Evolutionary conservation across 2,797 vertebrate genomes (phyloP), one percentile per base, ranked within the genome.

Genomic region (Hydrophis major): DNA sequence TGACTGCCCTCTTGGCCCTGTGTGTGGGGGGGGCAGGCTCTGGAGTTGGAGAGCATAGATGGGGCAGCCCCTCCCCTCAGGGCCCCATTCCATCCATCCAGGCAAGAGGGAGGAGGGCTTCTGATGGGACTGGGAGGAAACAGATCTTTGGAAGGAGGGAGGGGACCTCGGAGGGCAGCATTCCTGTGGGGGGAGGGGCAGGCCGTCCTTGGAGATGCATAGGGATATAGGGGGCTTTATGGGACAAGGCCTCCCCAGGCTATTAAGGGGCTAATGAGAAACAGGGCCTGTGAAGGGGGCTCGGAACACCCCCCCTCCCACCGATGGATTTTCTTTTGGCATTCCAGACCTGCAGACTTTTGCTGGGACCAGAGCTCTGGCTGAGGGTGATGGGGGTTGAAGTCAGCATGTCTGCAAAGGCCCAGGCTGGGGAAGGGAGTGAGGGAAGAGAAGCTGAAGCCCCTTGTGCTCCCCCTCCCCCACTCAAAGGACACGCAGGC

Each of bases 41-140:
- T 78, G 69, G 69, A 78, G 32, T 8, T 8, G 32, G 32, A 78
- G 69, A 32, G 32, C 0, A 1, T 3, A 78, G 32, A 27, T 4
- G 10, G 42, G 0, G 22, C 27, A 27, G 4, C 42, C 42, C 89
- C 42, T 61, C 11, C 61, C 22, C 32, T 28, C 16, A 25, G 83
- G 86, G 53, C 89, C 89, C 59, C 89, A 88, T 93, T 91, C 89
- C 92, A 50, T 87, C 56, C 90, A 66, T 93, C 90, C 28, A 69
- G 27, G 61, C 8, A 20, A 6, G 59, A 14, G 7, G 32, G 92
- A 74, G 8, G n/a, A 22, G 37, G 25, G 25, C n/a, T 63, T 47
- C 7, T 10, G 18, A 4, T 28, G n/a, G 25, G 0, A 42, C n/a
- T 32, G 4, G 14, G 4, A 61, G 13, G 61, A 13, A 16, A 13